Conservation (phyloP, 2,797 vertebrate species). For the Diplodus sargus region DNA sequence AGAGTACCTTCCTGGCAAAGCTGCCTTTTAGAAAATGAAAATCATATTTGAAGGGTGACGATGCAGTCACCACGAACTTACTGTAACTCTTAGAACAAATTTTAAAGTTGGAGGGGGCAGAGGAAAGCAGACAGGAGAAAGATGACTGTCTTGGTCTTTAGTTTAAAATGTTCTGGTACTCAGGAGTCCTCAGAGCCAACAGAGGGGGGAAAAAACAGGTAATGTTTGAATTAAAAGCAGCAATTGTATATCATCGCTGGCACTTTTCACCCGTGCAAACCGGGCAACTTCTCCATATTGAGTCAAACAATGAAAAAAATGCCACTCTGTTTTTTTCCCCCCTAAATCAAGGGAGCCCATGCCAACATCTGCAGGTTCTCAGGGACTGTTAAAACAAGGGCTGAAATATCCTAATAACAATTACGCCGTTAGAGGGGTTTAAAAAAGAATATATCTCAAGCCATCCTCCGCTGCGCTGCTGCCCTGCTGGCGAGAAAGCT, state of each 20-base stretch:
- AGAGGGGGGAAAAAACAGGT: slow-evolving; percentile 69
- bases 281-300: slow-evolving; percentile 97
- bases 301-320: slow-evolving; percentile 97
- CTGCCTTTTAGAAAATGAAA: slow-evolving; percentile 70
- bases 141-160: slow-evolving; percentile 77
- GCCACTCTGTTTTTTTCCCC: slow-evolving; percentile 82
- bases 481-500: slow-evolving; percentile 86
- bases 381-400: slow-evolving; percentile 91
- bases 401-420: slow-evolving; percentile 90
- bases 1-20: slow-evolving; percentile 75
- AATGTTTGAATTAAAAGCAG: slow-evolving; percentile 89
- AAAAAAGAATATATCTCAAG: slow-evolving; percentile 83
- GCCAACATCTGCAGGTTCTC: slow-evolving; percentile 99
- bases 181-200: slow-evolving; percentile 74
- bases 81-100: slow-evolving; percentile 69
- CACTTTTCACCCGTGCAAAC: slow-evolving; percentile 86
- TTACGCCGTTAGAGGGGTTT: slow-evolving; percentile 83
- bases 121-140: slow-evolving; percentile 52
- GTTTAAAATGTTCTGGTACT: slow-evolving; percentile 81
- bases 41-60: slow-evolving; percentile 67
- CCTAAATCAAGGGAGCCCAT: slow-evolving; percentile 86
- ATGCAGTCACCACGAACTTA: slow-evolving; percentile 67
- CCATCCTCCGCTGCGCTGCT: slow-evolving; percentile 74
- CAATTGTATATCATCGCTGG: slow-evolving; percentile 86
- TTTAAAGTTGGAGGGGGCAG: slow-evolving; percentile 50